Conservation (phyloP, 2,888 invertebrate genomes). For the Masnerella sp. region DNA sequence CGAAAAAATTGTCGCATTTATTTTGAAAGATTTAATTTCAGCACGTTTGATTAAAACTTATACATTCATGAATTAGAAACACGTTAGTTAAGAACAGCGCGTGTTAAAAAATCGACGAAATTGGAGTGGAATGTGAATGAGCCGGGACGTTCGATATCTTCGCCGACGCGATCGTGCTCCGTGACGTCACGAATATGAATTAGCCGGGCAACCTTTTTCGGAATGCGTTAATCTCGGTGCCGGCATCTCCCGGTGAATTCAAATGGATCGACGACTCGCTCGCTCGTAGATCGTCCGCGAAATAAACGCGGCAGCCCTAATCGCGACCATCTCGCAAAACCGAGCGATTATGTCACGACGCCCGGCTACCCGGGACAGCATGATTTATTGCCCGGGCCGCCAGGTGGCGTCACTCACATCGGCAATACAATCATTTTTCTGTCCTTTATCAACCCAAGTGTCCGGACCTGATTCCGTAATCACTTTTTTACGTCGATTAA, state of each 20-base stretch:
- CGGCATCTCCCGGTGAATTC: constrained; percentile 31
- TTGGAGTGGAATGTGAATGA: too few species aligned
- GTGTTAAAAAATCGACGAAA: too few species aligned
- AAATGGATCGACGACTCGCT: constrained; percentile 41
- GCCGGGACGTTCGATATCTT: too few species aligned
- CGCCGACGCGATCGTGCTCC: too few species aligned
- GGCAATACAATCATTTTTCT: constrained; percentile 8
- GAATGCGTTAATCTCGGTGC: constrained; percentile 28
- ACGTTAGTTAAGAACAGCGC: too few species aligned
- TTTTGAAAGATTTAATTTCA: too few species aligned
- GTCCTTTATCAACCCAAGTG: too few species aligned
- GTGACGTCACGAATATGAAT: constrained; percentile 36
- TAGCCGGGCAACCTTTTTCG: constrained; percentile 24
- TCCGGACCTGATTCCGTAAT: too few species aligned
- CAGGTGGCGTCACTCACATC: constrained; percentile 32
- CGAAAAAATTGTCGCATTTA: too few species aligned
- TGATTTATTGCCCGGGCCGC: constrained; percentile 28
- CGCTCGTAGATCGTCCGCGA: constrained; percentile 38
- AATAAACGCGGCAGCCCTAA: constrained; percentile 43
- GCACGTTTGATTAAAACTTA: too few species aligned
- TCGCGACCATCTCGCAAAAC: constrained; percentile 39
- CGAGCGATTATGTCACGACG: constrained; percentile 42
- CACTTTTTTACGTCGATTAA: too few species aligned
- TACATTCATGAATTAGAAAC: too few species aligned
- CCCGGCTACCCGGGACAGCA: constrained; percentile 32